Base-by-base conservation (phyloP, 1,140 invertebrate genomes). In the Drosophila yakuba region DNA sequence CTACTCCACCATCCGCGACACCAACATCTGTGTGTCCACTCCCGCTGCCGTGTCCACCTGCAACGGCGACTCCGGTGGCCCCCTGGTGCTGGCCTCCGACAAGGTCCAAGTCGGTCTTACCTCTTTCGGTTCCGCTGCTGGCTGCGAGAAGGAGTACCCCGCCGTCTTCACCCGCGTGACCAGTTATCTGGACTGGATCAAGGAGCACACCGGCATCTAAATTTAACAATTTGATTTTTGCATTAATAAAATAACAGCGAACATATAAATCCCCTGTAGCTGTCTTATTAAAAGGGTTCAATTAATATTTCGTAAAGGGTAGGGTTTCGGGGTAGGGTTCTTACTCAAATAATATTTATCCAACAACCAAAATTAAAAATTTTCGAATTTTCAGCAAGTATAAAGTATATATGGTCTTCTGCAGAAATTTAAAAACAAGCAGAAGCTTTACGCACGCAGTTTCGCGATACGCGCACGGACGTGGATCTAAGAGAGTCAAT, bases 121-220 rank as follows among this genome's bases (percentile, higher is more conserved):
- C 28, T 94, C 94, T 15, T 95, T 94, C 76, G 94, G 93, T 36
- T 91, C 92, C 20, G 60, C 75, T n/a, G 63, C 83, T 14, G 94
- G 94, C 11, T 95, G 94, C 78, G 92, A 93, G 66, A 76, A 83
- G 25, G 92, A 92, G 28, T 92, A 80, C 51, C 94, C 94, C 25
- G 91, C 92, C 57, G 94, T 92, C 6, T 94, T 93, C 79, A 93
- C 94, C 11, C 93, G 94, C 71, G 83, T 94, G 20, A 94, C 93
- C 50, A 92, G 80, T 63, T 95, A 93, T 92, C 78, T 94, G 32
- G 78, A 90, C 52, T 95, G 94, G 94, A 94, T 94, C 52, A 56
- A 86, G 60, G 55, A 61, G 0, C 74, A 91, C 32, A 90, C 91
- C 50, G 91, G 81, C 62, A 72, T 92, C 74, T 56, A 43, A 8